phyloP scores from a whole-genome alignment of 2,797 vertebrate species.

The Podargus strigoides region DNA sequence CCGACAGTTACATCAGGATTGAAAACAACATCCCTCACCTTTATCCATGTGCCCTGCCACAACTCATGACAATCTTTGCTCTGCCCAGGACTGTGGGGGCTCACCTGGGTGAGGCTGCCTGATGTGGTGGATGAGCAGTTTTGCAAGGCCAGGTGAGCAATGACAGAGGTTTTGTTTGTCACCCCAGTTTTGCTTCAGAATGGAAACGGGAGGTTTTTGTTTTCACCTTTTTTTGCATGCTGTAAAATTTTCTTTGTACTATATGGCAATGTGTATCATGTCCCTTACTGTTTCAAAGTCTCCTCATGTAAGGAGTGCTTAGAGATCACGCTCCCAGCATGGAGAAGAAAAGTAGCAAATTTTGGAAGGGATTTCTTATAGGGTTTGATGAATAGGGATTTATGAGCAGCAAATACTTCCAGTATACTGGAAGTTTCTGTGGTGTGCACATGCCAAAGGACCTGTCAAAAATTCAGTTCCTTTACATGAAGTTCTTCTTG shows the following conservation, averaged over 20 bases:
- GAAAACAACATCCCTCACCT: neutral
- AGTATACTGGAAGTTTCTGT: neutral
- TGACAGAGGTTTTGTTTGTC: neutral
- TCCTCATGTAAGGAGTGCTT: neutral
- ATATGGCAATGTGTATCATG: neutral
- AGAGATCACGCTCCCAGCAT: neutral
- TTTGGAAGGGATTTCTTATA: neutral
- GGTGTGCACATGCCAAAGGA: neutral
- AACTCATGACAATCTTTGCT: neutral
- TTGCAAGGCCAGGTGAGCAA: neutral
- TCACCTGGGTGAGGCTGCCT: neutral
- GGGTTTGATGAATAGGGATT: neutral
- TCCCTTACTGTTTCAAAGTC: neutral
- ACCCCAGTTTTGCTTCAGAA: neutral
- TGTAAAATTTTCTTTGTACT: neutral
- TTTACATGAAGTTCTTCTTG: neutral
- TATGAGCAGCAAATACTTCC: neutral
- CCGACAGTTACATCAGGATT: neutral
- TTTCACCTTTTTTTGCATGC: neutral
- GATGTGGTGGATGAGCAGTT: accelerated
- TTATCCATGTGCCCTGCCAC: neutral
- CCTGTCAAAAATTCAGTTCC: neutral
- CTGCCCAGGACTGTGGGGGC: neutral
- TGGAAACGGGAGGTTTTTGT: neutral
- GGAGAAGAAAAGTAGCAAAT: neutral